Evolutionary conservation across 1,140 invertebrate genomes (phyloP).

Genomic region (Drosophila aff.): DNA sequence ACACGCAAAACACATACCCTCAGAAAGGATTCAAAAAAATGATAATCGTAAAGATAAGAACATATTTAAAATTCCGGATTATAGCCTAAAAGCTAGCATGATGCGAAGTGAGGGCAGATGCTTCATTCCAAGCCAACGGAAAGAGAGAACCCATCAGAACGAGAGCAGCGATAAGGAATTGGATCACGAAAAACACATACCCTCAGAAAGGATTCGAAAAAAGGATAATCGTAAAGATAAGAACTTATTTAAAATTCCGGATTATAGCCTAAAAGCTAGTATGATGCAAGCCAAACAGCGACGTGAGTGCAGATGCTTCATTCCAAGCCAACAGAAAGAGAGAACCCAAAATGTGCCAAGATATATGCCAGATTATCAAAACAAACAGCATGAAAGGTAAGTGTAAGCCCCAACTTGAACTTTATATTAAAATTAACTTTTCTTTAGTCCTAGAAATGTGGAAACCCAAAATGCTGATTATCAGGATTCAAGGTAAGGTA

Average conservation of each 20-base stretch:
- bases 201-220: background rate
- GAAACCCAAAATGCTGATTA: background rate
- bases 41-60: background rate
- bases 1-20: background rate
- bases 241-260: no score
- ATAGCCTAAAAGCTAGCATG: background rate
- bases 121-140: no score
- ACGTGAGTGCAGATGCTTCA: no score
- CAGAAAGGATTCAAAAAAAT: background rate
- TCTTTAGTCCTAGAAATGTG: background rate
- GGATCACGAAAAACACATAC: background rate
- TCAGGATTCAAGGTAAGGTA: background rate
- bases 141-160: no score
- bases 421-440: background rate
- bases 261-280: background rate
- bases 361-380: background rate
- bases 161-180: background rate
- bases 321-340: background rate
- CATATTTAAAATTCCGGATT: background rate
- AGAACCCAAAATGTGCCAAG: background rate
- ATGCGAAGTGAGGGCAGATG: background rate
- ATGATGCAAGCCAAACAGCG: background rate
- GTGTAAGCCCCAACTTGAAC: background rate
- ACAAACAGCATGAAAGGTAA: background rate
- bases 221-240: background rate